phyloP scores from a whole-genome alignment of 2,797 vertebrate genomes.

The Neosilurus hyrtlii region DNA sequence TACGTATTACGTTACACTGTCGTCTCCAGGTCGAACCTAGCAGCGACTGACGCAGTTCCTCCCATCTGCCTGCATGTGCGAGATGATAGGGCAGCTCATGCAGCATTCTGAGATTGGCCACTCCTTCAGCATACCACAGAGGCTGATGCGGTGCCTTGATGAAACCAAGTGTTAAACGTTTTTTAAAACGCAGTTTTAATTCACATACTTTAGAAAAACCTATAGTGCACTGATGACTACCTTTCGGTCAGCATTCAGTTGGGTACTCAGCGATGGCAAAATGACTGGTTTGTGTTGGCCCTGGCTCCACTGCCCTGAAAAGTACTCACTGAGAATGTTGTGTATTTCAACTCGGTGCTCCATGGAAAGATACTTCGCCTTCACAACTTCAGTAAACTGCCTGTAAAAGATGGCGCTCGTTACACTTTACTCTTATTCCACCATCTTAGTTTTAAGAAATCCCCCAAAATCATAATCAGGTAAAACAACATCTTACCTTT shows the following conservation, averaged over 20 bases:
- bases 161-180: slow-evolving; percentile 7
- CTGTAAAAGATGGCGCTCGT: slow-evolving; percentile 57
- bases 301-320: slow-evolving; percentile 76
- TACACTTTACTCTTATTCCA: background rate
- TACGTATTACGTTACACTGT: background rate
- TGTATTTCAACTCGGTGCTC: slow-evolving; percentile 66
- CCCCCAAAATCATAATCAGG: background rate
- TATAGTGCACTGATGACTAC: slow-evolving; percentile 56
- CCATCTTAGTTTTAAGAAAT: background rate
- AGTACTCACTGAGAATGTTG: slow-evolving; percentile 75
- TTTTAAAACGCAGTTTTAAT: slow-evolving; percentile 35
- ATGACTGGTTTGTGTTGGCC: slow-evolving; percentile 73
- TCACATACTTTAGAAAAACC: background rate
- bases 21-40: slow-evolving; percentile 65
- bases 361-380: slow-evolving; percentile 65
- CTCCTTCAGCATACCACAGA: slow-evolving; percentile 74
- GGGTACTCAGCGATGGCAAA: slow-evolving; percentile 67
- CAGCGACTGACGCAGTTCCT: slow-evolving; percentile 74
- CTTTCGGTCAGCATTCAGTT: slow-evolving; percentile 79
- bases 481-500: background rate
- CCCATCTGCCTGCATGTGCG: slow-evolving; percentile 66
- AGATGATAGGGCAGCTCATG: slow-evolving; percentile 79
- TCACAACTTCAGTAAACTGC: slow-evolving; percentile 68
- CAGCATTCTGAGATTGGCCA: slow-evolving; percentile 77
- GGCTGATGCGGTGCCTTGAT: slow-evolving; percentile 79